Evolutionary conservation across 1,140 invertebrate species (phyloP).

Genomic region (Proctacanthus coquilletti): DNA sequence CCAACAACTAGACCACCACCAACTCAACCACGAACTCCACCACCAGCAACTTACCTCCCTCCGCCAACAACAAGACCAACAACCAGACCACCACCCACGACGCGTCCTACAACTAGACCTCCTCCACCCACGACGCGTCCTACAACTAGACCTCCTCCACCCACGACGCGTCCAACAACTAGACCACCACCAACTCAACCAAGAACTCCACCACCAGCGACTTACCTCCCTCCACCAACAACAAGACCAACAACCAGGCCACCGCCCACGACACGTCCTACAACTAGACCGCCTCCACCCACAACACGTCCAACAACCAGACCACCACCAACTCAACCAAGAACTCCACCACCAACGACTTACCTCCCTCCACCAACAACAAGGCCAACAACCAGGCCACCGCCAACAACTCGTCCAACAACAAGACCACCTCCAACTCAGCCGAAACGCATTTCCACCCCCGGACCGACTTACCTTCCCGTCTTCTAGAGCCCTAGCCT

Average conservation of each 20-base stretch:
- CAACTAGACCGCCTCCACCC: no score
- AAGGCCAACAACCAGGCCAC: no score
- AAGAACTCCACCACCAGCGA: neutral
- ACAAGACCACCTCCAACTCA: slow-evolving; percentile 3
- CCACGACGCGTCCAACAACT: neutral
- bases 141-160: slow-evolving; percentile 6
- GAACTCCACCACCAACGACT: slow-evolving; percentile 8
- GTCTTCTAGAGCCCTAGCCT: slow-evolving; percentile 2
- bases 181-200: neutral
- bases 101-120: neutral
- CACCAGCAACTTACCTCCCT: slow-evolving; percentile 10
- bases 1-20: slow-evolving; percentile 9
- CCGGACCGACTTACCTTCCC: slow-evolving; percentile 9
- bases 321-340: slow-evolving; percentile 4
- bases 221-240: slow-evolving; percentile 1
- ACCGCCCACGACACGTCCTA: slow-evolving; percentile 1
- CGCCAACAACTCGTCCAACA: slow-evolving; percentile 4
- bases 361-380: slow-evolving; percentile 6
- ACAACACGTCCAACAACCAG: slow-evolving; percentile 13
- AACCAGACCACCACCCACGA: neutral
- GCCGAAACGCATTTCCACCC: slow-evolving; percentile 1
- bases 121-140: neutral
- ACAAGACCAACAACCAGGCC: slow-evolving; percentile 5
- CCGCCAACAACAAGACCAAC: neutral
- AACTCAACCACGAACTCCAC: slow-evolving; percentile 19